Base-by-base conservation (phyloP, 2,888 invertebrate species). In the Pseudolycoriella hygida region DNA sequence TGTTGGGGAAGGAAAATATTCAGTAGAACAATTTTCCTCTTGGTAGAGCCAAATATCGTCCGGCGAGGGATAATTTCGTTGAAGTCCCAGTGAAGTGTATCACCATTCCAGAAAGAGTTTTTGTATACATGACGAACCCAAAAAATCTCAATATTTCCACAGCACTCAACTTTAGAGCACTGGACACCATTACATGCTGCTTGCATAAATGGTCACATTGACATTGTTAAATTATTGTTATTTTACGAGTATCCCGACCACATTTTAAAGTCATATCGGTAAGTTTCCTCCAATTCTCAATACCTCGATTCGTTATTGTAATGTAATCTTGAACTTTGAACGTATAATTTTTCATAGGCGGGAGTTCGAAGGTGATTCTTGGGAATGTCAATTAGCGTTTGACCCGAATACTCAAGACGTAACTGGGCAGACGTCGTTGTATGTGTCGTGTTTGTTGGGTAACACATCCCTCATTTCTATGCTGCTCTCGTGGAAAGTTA, bases 121-220 rank as follows among this genome's bases (percentile, higher is more conserved):
- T n/a, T n/a, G n/a, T 25, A 25, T 25, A 8, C 5, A 25, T 25
- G 25, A 25, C 8, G 8, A 25, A 25, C 4, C 32, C 14, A n/a
- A 25, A 25, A 25, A 6, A 25, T 25, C 8, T 25, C 25, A n/a
- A 30, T 17, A 47, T 55, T 56, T 48, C 53, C 56, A 1, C 67
- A 80, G 73, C 80, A 83, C 67, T 76, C 82, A 51, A 94, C 93
- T 0, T 88, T 90, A 0, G 93, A 93, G 61, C 78, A 82, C 54
- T 89, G 92, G 86, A 67, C 92, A 49, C 93, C 94, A 0, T 69
- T 93, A 17, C 96, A 96, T 68, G 90, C 92, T 6, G 89, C 90
- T 38, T 83, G 85, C 50, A 86, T 90, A 56, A 87, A 88, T 55
- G 90, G 89, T 0, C 89, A 92, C 61, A 70, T 78, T 19, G 59